Percentiles rank a stretch among this genome's conserved stretches.
These are phyloP conservation scores for Atta texana DNA, from an alignment of 1,140 invertebrate species.

Conservation along the genomic window DNA sequence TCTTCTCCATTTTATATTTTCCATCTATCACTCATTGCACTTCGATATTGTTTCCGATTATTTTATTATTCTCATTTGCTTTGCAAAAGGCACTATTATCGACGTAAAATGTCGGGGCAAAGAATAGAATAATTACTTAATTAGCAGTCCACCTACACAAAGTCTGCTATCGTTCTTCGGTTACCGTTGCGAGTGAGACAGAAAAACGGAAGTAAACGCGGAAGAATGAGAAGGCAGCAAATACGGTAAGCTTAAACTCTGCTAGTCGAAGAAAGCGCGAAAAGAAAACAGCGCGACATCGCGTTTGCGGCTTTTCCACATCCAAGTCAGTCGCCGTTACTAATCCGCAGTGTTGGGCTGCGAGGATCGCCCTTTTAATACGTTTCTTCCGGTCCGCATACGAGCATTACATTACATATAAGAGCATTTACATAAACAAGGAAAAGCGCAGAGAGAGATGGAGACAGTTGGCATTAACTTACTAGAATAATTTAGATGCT, in stretches of 20 bases:
- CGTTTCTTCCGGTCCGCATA: constrained; percentile 32
- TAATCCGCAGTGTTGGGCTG: constrained; percentile 40
- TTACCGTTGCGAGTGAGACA: constrained; percentile 10
- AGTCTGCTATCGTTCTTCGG: constrained; percentile 39
- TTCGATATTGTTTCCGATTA: constrained; percentile 72
- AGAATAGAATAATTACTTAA: constrained; percentile 68
- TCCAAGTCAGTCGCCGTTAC: constrained; percentile 36
- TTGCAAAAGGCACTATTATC: constrained; percentile 59
- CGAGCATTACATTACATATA: constrained; percentile 30
- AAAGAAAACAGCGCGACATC: constrained; percentile 27
- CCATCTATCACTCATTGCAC: constrained; percentile 14
- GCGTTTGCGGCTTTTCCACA: constrained; percentile 30
- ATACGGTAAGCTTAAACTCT: neutral
- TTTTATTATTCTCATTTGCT: constrained; percentile 75
- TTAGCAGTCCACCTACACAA: constrained; percentile 63
- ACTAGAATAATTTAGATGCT: constrained; percentile 37
- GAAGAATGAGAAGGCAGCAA: neutral
- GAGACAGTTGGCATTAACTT: constrained; percentile 17
- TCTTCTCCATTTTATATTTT: constrained; percentile 6
- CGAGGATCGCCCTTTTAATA: constrained; percentile 54
- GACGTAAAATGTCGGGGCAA: neutral
- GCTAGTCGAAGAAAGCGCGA: neutral
- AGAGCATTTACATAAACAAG: constrained; percentile 34
- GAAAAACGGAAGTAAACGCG: neutral
- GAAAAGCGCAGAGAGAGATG: neutral